Evolutionary conservation across 2,113 vertebrate species (phyloP).

Genomic region (Cathartes aura): DNA sequence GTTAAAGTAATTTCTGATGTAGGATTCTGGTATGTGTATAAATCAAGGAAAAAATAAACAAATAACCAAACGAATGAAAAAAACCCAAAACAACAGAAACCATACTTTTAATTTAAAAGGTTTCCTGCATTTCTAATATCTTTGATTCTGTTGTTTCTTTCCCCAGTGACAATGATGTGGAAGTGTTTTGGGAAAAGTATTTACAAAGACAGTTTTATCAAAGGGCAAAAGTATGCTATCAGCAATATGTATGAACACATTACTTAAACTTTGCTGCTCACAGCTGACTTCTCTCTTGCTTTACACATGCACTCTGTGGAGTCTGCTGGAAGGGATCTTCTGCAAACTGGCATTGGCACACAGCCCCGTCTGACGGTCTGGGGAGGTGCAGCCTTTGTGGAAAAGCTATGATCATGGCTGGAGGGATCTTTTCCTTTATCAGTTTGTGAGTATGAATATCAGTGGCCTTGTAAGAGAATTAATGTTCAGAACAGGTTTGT

Average conservation of each 20-base stretch:
- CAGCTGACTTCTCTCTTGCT: background rate
- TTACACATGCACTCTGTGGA: background rate
- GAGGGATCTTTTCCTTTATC: background rate
- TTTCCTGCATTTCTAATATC: background rate
- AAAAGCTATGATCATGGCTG: background rate
- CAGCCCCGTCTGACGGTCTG: background rate
- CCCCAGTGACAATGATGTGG: background rate
- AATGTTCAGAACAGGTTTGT: background rate
- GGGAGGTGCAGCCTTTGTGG: background rate
- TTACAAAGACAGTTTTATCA: background rate
- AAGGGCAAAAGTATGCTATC: background rate
- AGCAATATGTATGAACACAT: background rate
- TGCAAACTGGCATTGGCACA: background rate
- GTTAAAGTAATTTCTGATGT: background rate
- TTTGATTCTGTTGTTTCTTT: background rate
- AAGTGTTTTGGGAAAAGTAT: background rate
- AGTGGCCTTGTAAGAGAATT: background rate
- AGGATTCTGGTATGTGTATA: background rate
- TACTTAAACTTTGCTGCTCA: background rate
- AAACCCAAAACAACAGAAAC: background rate
- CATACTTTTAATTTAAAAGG: background rate
- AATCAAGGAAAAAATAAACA: background rate
- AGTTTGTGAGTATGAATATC: background rate
- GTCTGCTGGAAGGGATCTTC: background rate
- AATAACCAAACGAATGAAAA: background rate